These are phyloP conservation scores for Panzeria rudis DNA, from an alignment of 2,888 invertebrate species.

Conservation along the genomic window DNA sequence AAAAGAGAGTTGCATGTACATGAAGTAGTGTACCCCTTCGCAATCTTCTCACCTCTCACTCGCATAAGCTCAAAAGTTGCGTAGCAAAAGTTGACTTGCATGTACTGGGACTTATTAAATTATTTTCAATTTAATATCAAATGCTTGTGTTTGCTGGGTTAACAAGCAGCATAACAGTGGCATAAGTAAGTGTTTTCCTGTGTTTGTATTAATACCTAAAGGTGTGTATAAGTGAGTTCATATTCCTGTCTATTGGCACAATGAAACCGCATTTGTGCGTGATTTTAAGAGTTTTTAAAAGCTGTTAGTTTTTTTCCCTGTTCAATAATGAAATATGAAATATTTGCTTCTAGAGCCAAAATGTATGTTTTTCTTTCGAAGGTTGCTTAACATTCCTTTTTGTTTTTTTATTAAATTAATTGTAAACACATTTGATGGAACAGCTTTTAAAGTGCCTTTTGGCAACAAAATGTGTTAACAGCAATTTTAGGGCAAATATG, in stretches of 20 bases:
- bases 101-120: no score
- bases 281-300: constrained; percentile 18
- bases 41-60: no score
- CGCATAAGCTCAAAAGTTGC: no score
- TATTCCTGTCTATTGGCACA: neutral
- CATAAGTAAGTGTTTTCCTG: neutral
- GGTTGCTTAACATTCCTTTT: neutral
- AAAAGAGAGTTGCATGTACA: no score
- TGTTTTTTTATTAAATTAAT: constrained; percentile 23
- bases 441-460: neutral
- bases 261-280: constrained; percentile 31
- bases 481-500: neutral
- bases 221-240: neutral
- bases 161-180: neutral
- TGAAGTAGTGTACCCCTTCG: no score
- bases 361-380: neutral
- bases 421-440: constrained; percentile 1
- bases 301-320: neutral
- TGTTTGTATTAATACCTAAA: neutral
- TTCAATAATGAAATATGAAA: constrained; percentile 1
- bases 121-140: no score
- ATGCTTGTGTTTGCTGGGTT: no score
- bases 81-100: no score
- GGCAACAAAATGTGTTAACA: constrained; percentile 16
- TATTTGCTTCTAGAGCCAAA: constrained; percentile 2